These are phyloP conservation scores for Stictonetta naevosa DNA, from an alignment of 2,113 vertebrate genomes.

Conservation along the genomic window DNA sequence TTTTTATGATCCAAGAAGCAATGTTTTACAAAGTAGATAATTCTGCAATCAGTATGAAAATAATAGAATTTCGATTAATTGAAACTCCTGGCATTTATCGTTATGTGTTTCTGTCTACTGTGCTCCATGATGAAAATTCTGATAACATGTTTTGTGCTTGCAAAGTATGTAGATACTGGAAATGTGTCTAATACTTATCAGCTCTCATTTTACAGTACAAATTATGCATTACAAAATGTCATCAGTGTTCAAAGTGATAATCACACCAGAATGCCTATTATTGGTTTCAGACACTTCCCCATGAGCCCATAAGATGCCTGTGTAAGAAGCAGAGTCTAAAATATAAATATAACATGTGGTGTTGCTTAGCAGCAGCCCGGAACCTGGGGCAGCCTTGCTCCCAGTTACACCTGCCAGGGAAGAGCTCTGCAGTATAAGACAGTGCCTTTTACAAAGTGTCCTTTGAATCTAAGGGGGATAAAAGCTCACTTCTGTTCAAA, in stretches of 20 bases:
- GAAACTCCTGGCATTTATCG: neutral
- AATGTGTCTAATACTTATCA: neutral
- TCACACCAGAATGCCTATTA: neutral
- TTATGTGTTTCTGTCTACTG: neutral
- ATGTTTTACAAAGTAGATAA: neutral
- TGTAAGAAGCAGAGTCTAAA: neutral
- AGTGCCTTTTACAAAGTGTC: neutral
- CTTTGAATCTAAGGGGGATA: neutral
- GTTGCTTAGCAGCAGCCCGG: constrained; percentile 45
- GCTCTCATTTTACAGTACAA: neutral
- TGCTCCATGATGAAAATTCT: neutral
- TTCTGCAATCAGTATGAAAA: neutral
- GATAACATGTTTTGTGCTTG: neutral
- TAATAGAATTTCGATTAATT: neutral
- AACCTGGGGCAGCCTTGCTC: neutral
- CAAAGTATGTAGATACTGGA: neutral
- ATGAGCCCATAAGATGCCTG: neutral
- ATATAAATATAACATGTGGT: neutral
- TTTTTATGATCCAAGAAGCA: neutral
- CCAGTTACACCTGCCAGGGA: neutral
- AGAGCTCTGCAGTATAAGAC: neutral
- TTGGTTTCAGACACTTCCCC: neutral
- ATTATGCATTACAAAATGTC: neutral
- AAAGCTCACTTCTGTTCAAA: neutral
- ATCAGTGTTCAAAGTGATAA: constrained; percentile 19